phyloP scores from a whole-genome alignment of 2,797 vertebrate genomes.

The Poecilia picta region DNA sequence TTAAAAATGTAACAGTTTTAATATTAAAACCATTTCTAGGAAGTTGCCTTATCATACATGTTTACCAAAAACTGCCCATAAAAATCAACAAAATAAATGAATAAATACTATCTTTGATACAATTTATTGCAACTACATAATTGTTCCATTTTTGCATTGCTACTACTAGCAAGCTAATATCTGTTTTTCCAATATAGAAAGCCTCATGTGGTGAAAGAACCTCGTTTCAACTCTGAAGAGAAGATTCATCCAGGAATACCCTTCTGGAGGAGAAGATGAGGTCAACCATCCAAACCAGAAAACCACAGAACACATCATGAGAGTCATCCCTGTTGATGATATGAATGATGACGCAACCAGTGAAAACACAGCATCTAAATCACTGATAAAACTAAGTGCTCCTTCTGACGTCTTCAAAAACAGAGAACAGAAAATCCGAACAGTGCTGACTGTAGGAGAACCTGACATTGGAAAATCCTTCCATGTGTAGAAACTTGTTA shows the following conservation, averaged over 20 bases:
- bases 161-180: background rate
- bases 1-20: background rate
- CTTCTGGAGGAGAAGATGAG: conserved; percentile 1
- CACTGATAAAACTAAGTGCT: background rate
- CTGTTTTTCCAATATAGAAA: conserved; percentile 29
- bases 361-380: rapidly evolving
- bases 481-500: conserved; percentile 4
- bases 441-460: conserved; percentile 42
- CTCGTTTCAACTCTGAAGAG: background rate
- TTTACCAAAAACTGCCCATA: too few relatives aligned
- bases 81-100: background rate
- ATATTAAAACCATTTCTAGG: too few relatives aligned
- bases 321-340: background rate
- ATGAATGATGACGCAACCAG: background rate
- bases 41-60: too few relatives aligned
- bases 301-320: conserved; percentile 49
- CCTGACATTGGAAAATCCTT: conserved; percentile 37
- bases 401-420: conserved; percentile 28
- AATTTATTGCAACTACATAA: background rate
- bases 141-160: background rate
- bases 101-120: background rate
- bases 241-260: rapidly evolving
- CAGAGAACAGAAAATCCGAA: background rate
- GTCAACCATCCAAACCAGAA: conserved; percentile 5
- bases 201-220: rapidly evolving